Conservation (phyloP, 2,888 invertebrate genomes). For the Mythimna vitellina region DNA sequence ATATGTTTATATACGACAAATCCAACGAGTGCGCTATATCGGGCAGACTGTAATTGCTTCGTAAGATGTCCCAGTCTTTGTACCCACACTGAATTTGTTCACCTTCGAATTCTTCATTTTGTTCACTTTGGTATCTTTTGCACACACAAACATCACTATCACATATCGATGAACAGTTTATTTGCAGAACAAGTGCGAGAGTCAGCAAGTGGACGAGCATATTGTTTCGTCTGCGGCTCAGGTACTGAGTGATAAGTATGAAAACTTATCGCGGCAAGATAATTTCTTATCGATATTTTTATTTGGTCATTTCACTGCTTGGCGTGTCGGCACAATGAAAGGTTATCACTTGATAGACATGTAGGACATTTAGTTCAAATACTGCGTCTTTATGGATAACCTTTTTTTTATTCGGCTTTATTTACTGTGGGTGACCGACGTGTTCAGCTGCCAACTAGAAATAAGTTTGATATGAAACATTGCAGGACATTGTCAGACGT, state of each 20-base stretch:
- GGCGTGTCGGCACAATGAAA: constrained; percentile 35
- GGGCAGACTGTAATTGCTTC: constrained; percentile 73
- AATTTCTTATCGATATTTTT: constrained; percentile 71
- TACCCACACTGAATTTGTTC: constrained; percentile 80
- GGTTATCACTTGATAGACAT: constrained; percentile 49
- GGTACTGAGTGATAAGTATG: constrained; percentile 61
- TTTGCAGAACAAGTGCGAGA: constrained; percentile 64
- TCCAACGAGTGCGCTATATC: constrained; percentile 75
- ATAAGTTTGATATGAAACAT: constrained; percentile 4
- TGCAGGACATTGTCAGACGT: constrained; percentile 16
- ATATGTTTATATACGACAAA: constrained; percentile 80
- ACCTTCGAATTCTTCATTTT: constrained; percentile 73
- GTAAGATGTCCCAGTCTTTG: constrained; percentile 62
- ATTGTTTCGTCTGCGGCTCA: constrained; percentile 51
- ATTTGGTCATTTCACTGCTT: constrained; percentile 81
- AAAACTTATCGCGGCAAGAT: constrained; percentile 74
- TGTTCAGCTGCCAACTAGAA: constrained; percentile 10
- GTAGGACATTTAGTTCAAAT: constrained; percentile 26
- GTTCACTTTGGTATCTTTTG: constrained; percentile 64
- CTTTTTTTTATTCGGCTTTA: neutral
- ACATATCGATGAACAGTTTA: constrained; percentile 75
- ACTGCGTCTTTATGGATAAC: constrained; percentile 4
- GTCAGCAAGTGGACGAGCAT: constrained; percentile 68
- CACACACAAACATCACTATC: constrained; percentile 75
- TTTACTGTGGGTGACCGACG: constrained; percentile 18